Percentiles rank a stretch among this genome's conserved stretches.
Evolutionary conservation across 1,140 invertebrate species (phyloP).

Genomic region (Semibalanus balanoides): DNA sequence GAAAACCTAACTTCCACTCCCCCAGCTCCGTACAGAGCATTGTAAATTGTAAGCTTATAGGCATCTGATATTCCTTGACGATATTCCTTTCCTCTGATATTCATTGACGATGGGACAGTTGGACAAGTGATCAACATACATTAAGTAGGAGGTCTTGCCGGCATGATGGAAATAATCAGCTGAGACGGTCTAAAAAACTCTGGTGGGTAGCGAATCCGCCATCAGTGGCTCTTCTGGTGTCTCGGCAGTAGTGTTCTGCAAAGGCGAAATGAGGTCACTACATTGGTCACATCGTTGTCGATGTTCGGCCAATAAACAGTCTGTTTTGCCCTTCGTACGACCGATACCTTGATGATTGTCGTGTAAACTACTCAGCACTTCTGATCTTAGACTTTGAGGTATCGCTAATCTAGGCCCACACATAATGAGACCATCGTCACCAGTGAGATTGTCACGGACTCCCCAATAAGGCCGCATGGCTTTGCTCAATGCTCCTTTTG

Average conservation of each 20-base stretch:
- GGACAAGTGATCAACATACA: no score
- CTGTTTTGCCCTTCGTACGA: no score
- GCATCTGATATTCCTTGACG: no score
- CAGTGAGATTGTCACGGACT: constrained; percentile 4
- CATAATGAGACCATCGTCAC: constrained; percentile 9
- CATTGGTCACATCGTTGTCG: constrained; percentile 10
- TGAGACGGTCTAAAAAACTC: constrained; percentile 11
- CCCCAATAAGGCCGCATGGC: constrained; percentile 8
- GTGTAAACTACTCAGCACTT: constrained; percentile 9
- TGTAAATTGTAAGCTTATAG: no score
- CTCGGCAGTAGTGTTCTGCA: constrained; percentile 8
- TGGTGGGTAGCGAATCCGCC: constrained; percentile 7
- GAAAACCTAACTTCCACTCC: no score
- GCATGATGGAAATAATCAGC: constrained; percentile 9
- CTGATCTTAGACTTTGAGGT: not conserved
- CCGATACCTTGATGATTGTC: constrained; percentile 4
- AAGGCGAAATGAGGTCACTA: constrained; percentile 1
- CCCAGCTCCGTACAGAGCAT: no score
- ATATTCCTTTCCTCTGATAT: no score
- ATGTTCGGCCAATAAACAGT: constrained; percentile 10
- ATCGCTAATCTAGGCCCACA: constrained; percentile 7
- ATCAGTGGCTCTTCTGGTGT: constrained; percentile 8
- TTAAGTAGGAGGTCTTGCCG: constrained; percentile 6
- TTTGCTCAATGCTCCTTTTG: constrained; percentile 5
- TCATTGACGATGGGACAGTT: no score